These are phyloP conservation scores for Carposina sasakii DNA, from an alignment of 1,140 invertebrate genomes.

Conservation along the genomic window DNA sequence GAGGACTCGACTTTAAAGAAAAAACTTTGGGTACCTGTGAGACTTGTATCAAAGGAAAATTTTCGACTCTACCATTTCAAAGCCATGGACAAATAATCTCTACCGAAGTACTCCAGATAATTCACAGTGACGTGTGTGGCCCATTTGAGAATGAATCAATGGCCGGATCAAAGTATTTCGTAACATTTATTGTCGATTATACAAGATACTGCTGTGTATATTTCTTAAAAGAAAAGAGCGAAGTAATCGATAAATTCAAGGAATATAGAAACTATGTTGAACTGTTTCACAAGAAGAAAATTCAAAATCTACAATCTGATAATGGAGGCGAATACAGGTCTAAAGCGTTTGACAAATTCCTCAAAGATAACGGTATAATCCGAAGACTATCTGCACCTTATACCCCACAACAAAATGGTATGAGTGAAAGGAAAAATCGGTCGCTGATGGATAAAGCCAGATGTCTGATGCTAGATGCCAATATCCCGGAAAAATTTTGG, in stretches of 20 bases:
- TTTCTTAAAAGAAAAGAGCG: slow-evolving; percentile 48
- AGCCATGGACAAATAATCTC: slow-evolving; percentile 4
- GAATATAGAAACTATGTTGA: slow-evolving; percentile 17
- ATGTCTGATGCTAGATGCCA: slow-evolving; percentile 44
- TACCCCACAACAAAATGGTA: slow-evolving; percentile 58
- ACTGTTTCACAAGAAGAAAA: neutral
- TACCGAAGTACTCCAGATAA: slow-evolving; percentile 18
- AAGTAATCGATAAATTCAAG: slow-evolving; percentile 40
- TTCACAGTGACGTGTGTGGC: slow-evolving; percentile 33
- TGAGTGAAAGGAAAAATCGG: slow-evolving; percentile 54
- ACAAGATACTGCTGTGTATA: slow-evolving; percentile 38
- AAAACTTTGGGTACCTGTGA: neutral
- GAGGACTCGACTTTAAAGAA: too few species aligned
- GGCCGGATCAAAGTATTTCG: slow-evolving; percentile 28
- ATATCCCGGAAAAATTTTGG: slow-evolving; percentile 53
- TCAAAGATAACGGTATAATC: slow-evolving; percentile 4
- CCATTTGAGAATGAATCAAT: slow-evolving; percentile 18
- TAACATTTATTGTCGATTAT: slow-evolving; percentile 37
- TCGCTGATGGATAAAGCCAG: slow-evolving; percentile 54
- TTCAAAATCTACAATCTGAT: slow-evolving; percentile 10
- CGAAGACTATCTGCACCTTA: slow-evolving; percentile 32
- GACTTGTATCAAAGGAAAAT: neutral
- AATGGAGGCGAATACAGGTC: slow-evolving; percentile 14
- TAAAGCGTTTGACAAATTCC: slow-evolving; percentile 1
- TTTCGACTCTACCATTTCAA: neutral